Percentiles rank a stretch among this genome's conserved stretches.
phyloP scores from a whole-genome alignment of 1,140 invertebrate species.

The Drosophila kurseongensis region DNA sequence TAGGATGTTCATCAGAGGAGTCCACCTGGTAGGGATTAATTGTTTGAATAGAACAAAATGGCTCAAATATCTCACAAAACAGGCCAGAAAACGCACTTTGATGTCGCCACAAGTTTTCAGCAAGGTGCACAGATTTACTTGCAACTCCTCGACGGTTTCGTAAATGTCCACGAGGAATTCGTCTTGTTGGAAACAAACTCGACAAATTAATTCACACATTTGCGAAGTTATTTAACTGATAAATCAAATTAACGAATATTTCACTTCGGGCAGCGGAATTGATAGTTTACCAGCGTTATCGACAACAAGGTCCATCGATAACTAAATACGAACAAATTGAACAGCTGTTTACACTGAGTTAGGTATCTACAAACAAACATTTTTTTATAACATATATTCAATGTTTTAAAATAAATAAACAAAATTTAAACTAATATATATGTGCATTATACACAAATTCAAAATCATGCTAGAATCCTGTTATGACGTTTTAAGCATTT shows the following conservation, averaged over 20 bases:
- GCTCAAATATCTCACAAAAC: not conserved
- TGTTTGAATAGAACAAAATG: not conserved
- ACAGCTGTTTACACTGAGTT: constrained; percentile 2
- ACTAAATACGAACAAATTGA: not conserved
- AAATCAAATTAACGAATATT: not conserved
- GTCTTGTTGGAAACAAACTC: constrained; percentile 55
- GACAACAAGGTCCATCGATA: not conserved
- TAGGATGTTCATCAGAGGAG: constrained; percentile 36
- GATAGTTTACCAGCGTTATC: not conserved
- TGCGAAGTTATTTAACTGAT: not conserved
- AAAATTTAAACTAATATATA: no score
- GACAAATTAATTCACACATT: constrained; percentile 21
- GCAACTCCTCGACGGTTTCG: constrained; percentile 57
- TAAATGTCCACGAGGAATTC: constrained; percentile 55
- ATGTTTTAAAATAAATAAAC: no score
- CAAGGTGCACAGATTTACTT: constrained; percentile 44
- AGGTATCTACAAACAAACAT: no score
- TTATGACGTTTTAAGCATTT: no score
- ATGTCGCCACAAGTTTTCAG: constrained; percentile 52
- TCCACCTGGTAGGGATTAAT: constrained; percentile 23
- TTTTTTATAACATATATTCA: no score
- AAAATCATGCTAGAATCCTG: no score
- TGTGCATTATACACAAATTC: no score
- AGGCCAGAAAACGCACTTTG: constrained; percentile 24
- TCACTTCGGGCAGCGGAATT: not conserved